Base-by-base conservation (phyloP, 2,113 vertebrate genomes). In the Tachuris rubrigastra region DNA sequence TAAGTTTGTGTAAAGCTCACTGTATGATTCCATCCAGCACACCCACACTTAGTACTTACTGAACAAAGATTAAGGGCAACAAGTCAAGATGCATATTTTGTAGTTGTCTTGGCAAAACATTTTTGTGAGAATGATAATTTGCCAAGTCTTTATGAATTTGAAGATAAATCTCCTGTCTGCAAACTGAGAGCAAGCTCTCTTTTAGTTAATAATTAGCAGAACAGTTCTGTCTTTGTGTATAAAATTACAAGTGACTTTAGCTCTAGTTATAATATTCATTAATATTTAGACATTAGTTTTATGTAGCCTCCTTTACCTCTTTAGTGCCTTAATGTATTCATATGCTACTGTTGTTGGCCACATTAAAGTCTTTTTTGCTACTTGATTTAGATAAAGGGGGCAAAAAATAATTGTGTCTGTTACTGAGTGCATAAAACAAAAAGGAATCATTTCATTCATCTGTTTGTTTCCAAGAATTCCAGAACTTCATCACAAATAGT, bases 31-130 rank as follows among this genome's bases (percentile, higher is more conserved):
- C 90, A 82, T 91, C 90, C 93, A 96, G 60, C 86, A 96, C 93
- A 93, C 92, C 92, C 96, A 96, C 90, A 73, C 80, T 92, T 93
- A 92, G 52, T 90, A 90, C 96, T 95, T 96, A 78, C 84, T 89
- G 95, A 95, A 93, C 80, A 94, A 81, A 95, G 92, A 96, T 95
- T 94, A 93, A 96, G 88, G 60, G 84, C 93, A 95, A 35, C 67
- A 93, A 88, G 94, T 91, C 67, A 85, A 94, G 74, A 78, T 65
- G 85, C 94, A 90, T 95, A 94, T 95, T 95, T 95, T 93, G n/a
- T 75, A 66, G 83, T 59, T 92, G 73, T 84, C 95, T 91, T 93
- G 85, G 79, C 85, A 91, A 85, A 96, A 89, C 27, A 41, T 95
- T 96, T 97, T 95, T 93, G 66, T 94, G 79, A 76, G 62, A 90